Percentiles rank a stretch among this genome's conserved stretches.
Evolutionary conservation across 2,113 vertebrate genomes (phyloP).

Genomic region (Alaudala cheleensis): DNA sequence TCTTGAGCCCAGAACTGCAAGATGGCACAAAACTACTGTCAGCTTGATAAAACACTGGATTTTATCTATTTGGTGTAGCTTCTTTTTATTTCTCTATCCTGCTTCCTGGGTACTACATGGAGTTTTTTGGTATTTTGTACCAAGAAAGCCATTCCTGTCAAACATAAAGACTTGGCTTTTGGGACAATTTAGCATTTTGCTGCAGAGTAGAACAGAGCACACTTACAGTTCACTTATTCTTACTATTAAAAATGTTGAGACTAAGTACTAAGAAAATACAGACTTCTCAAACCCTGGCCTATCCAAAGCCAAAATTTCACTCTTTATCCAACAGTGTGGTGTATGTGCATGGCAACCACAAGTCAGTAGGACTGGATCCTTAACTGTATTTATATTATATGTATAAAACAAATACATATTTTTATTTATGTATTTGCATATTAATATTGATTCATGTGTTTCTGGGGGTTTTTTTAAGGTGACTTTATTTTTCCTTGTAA

Average conservation of each 20-base stretch:
- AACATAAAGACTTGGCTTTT: background rate
- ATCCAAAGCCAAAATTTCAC: background rate
- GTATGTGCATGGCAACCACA: background rate
- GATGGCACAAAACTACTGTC: background rate
- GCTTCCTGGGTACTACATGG: background rate
- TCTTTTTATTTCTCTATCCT: background rate
- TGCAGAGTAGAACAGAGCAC: background rate
- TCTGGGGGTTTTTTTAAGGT: background rate
- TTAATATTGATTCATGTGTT: fast-evolving
- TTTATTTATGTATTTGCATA: background rate
- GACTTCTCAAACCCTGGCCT: background rate
- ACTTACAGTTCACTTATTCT: background rate
- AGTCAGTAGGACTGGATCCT: background rate
- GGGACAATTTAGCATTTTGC: background rate
- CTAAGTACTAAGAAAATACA: background rate
- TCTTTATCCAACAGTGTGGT: background rate
- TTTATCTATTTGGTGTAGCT: background rate
- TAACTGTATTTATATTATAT: background rate
- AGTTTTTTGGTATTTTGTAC: background rate
- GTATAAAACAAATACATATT: background rate
- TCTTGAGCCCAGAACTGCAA: background rate
- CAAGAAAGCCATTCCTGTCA: background rate
- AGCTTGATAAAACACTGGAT: background rate
- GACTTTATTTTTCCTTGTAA: background rate
- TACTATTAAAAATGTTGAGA: fast-evolving